These are phyloP conservation scores for Sisor rabdophorus DNA, from an alignment of 2,113 vertebrate genomes.

Conservation along the genomic window DNA sequence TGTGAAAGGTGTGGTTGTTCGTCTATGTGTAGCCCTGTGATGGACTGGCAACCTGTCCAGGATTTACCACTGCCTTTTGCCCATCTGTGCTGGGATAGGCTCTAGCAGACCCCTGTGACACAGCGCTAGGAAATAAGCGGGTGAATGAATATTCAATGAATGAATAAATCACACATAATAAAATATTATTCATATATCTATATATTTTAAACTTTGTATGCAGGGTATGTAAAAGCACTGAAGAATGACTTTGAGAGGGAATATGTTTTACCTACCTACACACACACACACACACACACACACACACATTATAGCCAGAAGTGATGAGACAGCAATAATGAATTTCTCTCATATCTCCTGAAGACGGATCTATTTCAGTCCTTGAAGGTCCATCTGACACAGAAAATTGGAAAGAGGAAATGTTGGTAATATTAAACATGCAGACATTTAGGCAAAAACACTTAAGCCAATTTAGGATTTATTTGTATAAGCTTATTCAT, in stretches of 20 bases:
- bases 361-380: slow-evolving; percentile 29
- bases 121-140: too few species aligned
- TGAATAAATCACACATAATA: too few species aligned
- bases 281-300: slow-evolving; percentile 27
- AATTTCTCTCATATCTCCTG: slow-evolving; percentile 34
- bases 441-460: background rate
- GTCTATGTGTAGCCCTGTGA: too few species aligned
- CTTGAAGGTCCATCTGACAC: slow-evolving; percentile 17
- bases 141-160: too few species aligned
- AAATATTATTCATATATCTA: too few species aligned
- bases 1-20: too few species aligned
- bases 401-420: slow-evolving; percentile 1
- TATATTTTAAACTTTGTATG: background rate
- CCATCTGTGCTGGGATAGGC: too few species aligned
- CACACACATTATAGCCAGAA: slow-evolving; percentile 27
- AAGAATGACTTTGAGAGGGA: background rate
- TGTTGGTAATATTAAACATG: background rate
- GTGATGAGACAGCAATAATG: slow-evolving; percentile 29
- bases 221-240: too few species aligned
- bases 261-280: background rate
- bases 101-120: too few species aligned
- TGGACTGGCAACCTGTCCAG: too few species aligned
- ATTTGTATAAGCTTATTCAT: background rate
- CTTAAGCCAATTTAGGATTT: background rate
- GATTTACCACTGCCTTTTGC: too few species aligned